These are phyloP conservation scores for Choristoneura fumiferana DNA, from an alignment of 1,140 invertebrate genomes.

Conservation along the genomic window DNA sequence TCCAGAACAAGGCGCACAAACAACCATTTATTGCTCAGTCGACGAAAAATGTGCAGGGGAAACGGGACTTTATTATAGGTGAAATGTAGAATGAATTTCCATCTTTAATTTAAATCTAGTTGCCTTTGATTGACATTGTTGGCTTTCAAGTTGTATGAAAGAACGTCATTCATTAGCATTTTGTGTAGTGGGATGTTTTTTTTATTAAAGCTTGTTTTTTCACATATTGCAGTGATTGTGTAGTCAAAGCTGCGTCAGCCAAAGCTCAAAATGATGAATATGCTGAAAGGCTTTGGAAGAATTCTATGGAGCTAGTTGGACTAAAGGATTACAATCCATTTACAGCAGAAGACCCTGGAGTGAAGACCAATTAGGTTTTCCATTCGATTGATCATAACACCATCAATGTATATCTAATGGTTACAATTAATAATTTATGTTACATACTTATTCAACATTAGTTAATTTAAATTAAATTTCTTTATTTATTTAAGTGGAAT, in stretches of 20 bases:
- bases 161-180: too few species aligned
- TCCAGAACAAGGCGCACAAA: conserved; percentile 87
- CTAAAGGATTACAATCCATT: conserved; percentile 68
- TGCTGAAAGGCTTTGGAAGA: conserved; percentile 86
- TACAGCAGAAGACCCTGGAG: conserved; percentile 40
- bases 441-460: too few species aligned
- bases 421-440: too few species aligned
- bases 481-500: too few species aligned
- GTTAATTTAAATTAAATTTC: too few species aligned
- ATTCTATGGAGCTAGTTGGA: conserved; percentile 81
- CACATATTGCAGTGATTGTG: conserved; percentile 83
- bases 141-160: too few species aligned
- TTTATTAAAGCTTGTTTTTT: too few species aligned
- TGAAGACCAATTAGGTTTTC: conserved; percentile 23
- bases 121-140: too few species aligned
- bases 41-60: conserved; percentile 82
- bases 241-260: conserved; percentile 53
- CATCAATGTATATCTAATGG: too few species aligned
- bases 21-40: conserved; percentile 87
- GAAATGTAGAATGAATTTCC: neutral
- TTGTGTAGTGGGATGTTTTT: too few species aligned
- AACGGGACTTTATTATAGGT: conserved; percentile 83
- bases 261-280: conserved; percentile 78
- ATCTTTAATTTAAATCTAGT: too few species aligned
- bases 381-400: too few species aligned